A percentile compares a stretch with the other conserved stretches of the same genome.
phyloP scores from a whole-genome alignment of 2,888 invertebrate species.

The Carabus problematicus region DNA sequence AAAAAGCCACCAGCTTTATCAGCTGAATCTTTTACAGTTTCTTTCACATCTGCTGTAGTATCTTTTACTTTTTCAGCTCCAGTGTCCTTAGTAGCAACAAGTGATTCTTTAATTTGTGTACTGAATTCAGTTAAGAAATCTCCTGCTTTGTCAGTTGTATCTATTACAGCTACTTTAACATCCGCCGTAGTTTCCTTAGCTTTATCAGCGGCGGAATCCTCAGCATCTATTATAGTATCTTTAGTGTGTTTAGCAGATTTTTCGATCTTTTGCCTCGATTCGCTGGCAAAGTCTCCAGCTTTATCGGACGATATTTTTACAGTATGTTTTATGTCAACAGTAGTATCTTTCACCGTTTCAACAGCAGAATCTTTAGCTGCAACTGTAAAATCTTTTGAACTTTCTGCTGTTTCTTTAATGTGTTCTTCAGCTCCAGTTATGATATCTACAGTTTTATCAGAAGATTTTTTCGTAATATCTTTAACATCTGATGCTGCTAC shows the following conservation, averaged over 20 bases:
- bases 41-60: conserved; percentile 47
- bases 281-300: background rate
- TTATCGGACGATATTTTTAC: conserved; percentile 21
- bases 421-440: conserved; percentile 37
- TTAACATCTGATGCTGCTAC: conserved; percentile 38
- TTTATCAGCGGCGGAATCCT: conserved; percentile 16
- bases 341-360: conserved; percentile 31
- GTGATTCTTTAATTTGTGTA: conserved; percentile 46
- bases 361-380: conserved; percentile 5
- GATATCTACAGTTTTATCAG: conserved; percentile 23
- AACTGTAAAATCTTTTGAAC: conserved; percentile 2
- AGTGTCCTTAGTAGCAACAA: conserved; percentile 41
- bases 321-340: conserved; percentile 33
- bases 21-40: conserved; percentile 21
- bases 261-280: background rate
- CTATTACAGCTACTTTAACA: conserved; percentile 43
- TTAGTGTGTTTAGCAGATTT: conserved; percentile 31
- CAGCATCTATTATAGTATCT: background rate
- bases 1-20: conserved; percentile 44
- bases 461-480: conserved; percentile 36
- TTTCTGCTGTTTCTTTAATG: conserved; percentile 15
- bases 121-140: conserved; percentile 47
- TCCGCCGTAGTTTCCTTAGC: conserved; percentile 41
- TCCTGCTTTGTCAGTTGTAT: conserved; percentile 45
- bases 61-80: conserved; percentile 50